Base-by-base conservation (phyloP, 2,797 vertebrate species). In the Halcyon leucocephala region DNA sequence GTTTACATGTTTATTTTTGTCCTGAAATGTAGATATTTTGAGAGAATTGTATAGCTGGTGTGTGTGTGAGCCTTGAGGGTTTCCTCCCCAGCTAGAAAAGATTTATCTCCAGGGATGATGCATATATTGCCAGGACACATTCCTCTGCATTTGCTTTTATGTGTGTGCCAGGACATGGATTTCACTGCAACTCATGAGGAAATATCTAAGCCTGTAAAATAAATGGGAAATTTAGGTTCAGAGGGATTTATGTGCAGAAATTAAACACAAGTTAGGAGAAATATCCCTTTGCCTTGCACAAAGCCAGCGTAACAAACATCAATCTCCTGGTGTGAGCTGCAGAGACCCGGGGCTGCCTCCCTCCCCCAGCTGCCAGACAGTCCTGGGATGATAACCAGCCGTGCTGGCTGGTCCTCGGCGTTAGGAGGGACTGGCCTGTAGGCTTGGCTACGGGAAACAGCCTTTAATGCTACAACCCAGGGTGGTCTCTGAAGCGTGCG, bases 181-280 rank as follows among this genome's bases (percentile, higher is more conserved):
- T 91, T 89, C 41, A 71, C 79, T 88, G 82, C 61, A 86, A 60
- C 64, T 93, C 81, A 22, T n/a, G 69, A 86, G 72, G 78, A 94
- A 86, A 81, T 70, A 77, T 42, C 76, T 67, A 55, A 90, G 72
- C 44, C 49, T 11, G 4, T 80, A 74, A 93, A 95, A 72, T 28
- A 52, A 91, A 90, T 12, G 33, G n/a, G 46, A 84, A 65, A 21
- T 82, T 92, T 80, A 6, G 28, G 78, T 81, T 73, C 77, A 77
- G 82, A 78, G 69, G 86, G 73, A 89, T 95, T 96, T 94, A 84
- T 28, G n/a, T 70, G 41, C 65, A 82, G 82, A 88, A 95, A 89
- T 89, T 83, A 90, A 92, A 90, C 31, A 19, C 0, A 4, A 9
- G 29, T 82, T 81, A 72, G 72, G 54, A 91, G 77, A 86, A 71